phyloP scores from a whole-genome alignment of 1,140 invertebrate species.

The Mya arenaria region DNA sequence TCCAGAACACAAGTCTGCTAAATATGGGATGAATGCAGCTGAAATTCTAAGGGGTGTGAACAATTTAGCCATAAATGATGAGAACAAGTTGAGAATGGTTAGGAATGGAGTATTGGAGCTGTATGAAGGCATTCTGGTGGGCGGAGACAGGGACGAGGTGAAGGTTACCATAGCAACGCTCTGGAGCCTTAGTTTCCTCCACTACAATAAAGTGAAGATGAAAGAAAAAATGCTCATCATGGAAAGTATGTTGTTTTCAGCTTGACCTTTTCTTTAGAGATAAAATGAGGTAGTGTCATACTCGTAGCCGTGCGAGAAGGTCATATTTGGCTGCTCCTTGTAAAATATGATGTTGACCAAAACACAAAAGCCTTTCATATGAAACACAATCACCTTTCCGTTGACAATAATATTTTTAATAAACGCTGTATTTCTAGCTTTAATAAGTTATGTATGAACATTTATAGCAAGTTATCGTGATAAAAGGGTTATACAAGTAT shows the following conservation, averaged over 20 bases:
- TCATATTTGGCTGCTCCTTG: too few species aligned
- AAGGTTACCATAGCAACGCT: conserved; percentile 66
- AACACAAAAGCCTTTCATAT: too few species aligned
- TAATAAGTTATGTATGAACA: too few species aligned
- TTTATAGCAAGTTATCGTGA: too few species aligned
- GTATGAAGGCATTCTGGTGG: conserved; percentile 62
- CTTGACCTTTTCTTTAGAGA: too few species aligned
- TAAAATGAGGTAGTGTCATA: too few species aligned
- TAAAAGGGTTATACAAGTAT: too few species aligned
- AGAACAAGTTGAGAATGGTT: conserved; percentile 73
- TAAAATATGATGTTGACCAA: too few species aligned
- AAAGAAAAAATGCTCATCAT: conserved; percentile 66
- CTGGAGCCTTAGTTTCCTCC: conserved; percentile 73
- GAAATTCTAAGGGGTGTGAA: conserved; percentile 73
- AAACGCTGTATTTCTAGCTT: too few species aligned
- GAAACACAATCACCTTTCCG: too few species aligned
- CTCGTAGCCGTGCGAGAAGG: too few species aligned
- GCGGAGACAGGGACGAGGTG: conserved; percentile 59
- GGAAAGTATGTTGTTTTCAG: conserved; percentile 62
- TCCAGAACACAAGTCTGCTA: conserved; percentile 65
- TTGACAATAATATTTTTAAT: too few species aligned
- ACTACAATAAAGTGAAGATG: conserved; percentile 67
- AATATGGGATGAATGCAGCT: conserved; percentile 71
- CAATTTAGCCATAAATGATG: conserved; percentile 73
- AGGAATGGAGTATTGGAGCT: conserved; percentile 63